A percentile compares a stretch with the other conserved stretches of the same genome.
These are phyloP conservation scores for Amazona finschi DNA, from an alignment of 2,797 vertebrate species.

Conservation along the genomic window DNA sequence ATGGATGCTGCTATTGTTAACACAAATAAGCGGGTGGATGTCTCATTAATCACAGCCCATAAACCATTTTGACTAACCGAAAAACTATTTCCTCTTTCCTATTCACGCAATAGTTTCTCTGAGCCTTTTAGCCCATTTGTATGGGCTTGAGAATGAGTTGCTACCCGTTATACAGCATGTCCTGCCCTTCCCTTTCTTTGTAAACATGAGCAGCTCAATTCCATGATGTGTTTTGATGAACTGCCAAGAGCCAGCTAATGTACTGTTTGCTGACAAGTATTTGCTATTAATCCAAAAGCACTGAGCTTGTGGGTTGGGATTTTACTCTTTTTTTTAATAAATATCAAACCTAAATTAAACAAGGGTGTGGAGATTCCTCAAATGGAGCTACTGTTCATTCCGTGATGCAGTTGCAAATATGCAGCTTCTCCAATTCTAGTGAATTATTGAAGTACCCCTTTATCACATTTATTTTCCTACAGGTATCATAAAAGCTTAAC, in stretches of 20 bases:
- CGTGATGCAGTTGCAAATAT: neutral
- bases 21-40: neutral
- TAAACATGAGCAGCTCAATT: conserved; percentile 69
- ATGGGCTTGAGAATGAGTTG: conserved; percentile 39
- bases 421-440: neutral
- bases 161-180: conserved; percentile 54
- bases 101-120: neutral
- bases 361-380: conserved; percentile 57
- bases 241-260: conserved; percentile 76
- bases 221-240: conserved; percentile 74
- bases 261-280: conserved; percentile 79
- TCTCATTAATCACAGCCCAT: conserved; percentile 50
- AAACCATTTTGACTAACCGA: conserved; percentile 48
- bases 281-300: conserved; percentile 66
- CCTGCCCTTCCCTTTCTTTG: conserved; percentile 67
- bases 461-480: neutral
- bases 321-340: neutral
- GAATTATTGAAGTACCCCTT: neutral
- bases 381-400: conserved; percentile 67
- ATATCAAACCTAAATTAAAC: conserved; percentile 66
- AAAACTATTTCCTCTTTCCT: conserved; percentile 59
- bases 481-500: neutral
- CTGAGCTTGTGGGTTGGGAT: conserved; percentile 56
- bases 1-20: conserved; percentile 30
- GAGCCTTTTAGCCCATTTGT: conserved; percentile 32